phyloP scores from a whole-genome alignment of 2,113 vertebrate genomes.

The Chionis minor region DNA sequence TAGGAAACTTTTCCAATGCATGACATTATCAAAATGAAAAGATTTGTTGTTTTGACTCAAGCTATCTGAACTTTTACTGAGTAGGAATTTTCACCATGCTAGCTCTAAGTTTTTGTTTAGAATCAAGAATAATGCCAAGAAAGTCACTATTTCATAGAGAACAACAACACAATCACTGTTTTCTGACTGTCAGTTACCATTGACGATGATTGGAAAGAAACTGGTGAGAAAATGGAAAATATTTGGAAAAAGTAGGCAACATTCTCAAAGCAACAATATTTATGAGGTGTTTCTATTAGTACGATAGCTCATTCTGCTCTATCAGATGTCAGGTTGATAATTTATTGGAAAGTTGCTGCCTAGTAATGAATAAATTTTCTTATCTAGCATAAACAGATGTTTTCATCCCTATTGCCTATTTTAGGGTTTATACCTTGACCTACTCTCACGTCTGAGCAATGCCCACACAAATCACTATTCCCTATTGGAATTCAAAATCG shows the following conservation, averaged over 20 bases:
- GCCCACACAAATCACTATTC: neutral
- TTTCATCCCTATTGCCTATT: neutral
- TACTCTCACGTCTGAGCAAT: neutral
- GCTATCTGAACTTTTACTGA: neutral
- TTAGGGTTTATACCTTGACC: neutral
- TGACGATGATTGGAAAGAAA: neutral
- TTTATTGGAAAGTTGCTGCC: neutral
- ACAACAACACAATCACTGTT: neutral
- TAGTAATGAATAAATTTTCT: constrained; percentile 8
- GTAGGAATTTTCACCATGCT: neutral
- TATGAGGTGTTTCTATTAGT: neutral
- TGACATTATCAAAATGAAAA: neutral
- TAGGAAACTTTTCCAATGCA: neutral
- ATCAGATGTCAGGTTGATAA: neutral
- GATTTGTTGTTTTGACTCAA: neutral
- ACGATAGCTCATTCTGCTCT: neutral
- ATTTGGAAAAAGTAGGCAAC: neutral
- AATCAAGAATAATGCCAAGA: neutral
- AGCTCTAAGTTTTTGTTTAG: neutral
- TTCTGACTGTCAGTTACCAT: neutral
- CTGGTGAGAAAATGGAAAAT: neutral
- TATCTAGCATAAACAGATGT: neutral
- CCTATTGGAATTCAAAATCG: neutral
- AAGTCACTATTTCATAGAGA: neutral
- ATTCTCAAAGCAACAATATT: neutral